phyloP scores from a whole-genome alignment of 2,888 invertebrate species.

The Agrochola lota region DNA sequence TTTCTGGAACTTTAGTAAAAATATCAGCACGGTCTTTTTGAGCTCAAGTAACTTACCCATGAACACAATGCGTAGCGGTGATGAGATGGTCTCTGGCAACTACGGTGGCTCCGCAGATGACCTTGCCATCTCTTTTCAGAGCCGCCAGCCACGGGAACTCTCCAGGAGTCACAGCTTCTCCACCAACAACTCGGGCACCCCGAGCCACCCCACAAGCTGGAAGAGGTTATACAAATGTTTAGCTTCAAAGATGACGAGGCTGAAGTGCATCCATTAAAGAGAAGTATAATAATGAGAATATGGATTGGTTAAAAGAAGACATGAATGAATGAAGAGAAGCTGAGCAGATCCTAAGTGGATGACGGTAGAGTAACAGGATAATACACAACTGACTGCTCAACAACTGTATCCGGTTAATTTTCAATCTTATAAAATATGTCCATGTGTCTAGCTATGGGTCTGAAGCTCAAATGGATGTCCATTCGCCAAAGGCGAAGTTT shows the following conservation, averaged over 20 bases:
- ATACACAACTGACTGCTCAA: too few species aligned
- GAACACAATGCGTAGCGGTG: constrained; percentile 94
- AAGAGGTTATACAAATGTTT: constrained; percentile 14
- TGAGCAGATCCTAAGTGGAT: neutral
- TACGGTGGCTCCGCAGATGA: constrained; percentile 94
- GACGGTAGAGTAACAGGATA: neutral
- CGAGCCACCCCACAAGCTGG: constrained; percentile 90
- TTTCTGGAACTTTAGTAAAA: neutral
- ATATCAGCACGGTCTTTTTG: neutral
- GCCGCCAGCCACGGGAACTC: constrained; percentile 95
- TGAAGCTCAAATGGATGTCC: too few species aligned
- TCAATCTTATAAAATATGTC: too few species aligned
- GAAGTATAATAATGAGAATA: neutral
- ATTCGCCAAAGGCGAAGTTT: too few species aligned
- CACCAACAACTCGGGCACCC: constrained; percentile 93
- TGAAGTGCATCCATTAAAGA: neutral
- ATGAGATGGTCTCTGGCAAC: constrained; percentile 93
- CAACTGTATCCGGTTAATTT: too few species aligned
- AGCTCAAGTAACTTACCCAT: constrained; percentile 89
- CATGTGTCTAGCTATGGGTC: too few species aligned
- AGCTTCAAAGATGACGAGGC: neutral
- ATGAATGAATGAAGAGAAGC: neutral
- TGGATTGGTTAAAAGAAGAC: neutral
- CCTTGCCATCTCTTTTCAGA: constrained; percentile 91
- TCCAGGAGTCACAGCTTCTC: constrained; percentile 91